Percentiles rank a stretch among this genome's conserved stretches.
phyloP scores from a whole-genome alignment of 1,140 invertebrate genomes.

The Muscidifurax raptorellus region DNA sequence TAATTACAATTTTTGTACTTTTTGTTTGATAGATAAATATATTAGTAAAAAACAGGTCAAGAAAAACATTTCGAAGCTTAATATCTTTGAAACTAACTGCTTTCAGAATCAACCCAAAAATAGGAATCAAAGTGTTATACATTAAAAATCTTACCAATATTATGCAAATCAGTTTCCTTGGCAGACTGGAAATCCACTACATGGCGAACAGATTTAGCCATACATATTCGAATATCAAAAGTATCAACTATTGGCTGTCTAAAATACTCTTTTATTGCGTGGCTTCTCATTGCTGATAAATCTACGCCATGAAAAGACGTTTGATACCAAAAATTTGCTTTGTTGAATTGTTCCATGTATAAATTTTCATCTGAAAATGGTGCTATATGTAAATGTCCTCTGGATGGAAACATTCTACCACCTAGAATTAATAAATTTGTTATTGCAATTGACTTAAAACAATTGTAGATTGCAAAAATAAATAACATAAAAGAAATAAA shows the following conservation, averaged over 20 bases:
- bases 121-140: too few relatives aligned
- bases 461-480: too few relatives aligned
- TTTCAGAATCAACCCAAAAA: too few relatives aligned
- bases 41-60: too few relatives aligned
- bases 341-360: constrained; percentile 99
- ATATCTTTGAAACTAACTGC: too few relatives aligned
- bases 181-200: constrained; percentile 97
- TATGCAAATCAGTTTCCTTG: constrained; percentile 95
- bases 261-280: constrained; percentile 98
- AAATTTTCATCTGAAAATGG: constrained; percentile 98
- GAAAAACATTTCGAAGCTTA: too few relatives aligned
- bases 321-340: constrained; percentile 99
- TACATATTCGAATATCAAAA: constrained; percentile 98
- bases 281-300: constrained; percentile 90
- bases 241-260: constrained; percentile 99
- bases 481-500: too few relatives aligned
- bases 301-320: constrained; percentile 99
- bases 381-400: constrained; percentile 97
- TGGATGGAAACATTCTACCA: constrained; percentile 94
- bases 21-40: too few relatives aligned
- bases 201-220: constrained; percentile 95
- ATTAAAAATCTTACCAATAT: constrained; percentile 87
- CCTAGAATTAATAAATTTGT: constrained; percentile 57
- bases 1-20: too few relatives aligned
- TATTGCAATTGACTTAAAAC: too few relatives aligned